Percentiles rank a stretch among this genome's conserved stretches.
Evolutionary conservation across 2,888 invertebrate genomes (phyloP).

Genomic region (Synergus umbraculus): DNA sequence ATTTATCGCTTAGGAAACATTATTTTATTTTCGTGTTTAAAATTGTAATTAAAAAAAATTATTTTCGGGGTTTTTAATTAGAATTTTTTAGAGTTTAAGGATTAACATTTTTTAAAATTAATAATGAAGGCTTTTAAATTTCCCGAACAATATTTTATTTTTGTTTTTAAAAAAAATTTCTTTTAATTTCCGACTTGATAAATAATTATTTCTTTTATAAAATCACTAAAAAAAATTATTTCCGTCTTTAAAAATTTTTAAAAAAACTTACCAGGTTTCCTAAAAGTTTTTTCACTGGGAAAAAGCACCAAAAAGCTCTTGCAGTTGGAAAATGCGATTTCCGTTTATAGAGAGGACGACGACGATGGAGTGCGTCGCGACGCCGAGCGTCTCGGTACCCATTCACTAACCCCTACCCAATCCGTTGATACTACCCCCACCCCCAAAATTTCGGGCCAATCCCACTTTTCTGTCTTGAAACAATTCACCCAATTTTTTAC

Average conservation of each 20-base stretch:
- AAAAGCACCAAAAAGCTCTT: not conserved
- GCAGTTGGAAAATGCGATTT: conserved; percentile 39
- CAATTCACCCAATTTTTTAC: not conserved
- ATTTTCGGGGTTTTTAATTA: no score
- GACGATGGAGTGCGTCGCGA: conserved; percentile 69
- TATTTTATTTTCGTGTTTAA: no score
- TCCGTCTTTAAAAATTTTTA: not conserved
- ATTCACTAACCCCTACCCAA: conserved; percentile 73
- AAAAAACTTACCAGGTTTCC: not conserved
- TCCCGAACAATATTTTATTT: not conserved
- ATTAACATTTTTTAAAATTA: no score
- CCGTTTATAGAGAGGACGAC: conserved; percentile 59
- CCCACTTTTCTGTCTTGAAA: conserved; percentile 39
- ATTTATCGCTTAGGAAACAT: no score
- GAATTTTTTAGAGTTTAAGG: no score
- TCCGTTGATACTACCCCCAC: conserved; percentile 56
- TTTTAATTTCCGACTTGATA: not conserved
- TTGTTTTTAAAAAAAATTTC: not conserved
- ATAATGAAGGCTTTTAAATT: no score
- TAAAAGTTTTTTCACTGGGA: not conserved
- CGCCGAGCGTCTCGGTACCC: conserved; percentile 67
- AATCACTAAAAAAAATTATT: not conserved
- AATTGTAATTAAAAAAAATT: no score
- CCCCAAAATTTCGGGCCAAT: conserved; percentile 60
- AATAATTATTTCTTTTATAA: not conserved